Conservation (phyloP, 2,888 invertebrate species). For the Mystacides longicornis region DNA sequence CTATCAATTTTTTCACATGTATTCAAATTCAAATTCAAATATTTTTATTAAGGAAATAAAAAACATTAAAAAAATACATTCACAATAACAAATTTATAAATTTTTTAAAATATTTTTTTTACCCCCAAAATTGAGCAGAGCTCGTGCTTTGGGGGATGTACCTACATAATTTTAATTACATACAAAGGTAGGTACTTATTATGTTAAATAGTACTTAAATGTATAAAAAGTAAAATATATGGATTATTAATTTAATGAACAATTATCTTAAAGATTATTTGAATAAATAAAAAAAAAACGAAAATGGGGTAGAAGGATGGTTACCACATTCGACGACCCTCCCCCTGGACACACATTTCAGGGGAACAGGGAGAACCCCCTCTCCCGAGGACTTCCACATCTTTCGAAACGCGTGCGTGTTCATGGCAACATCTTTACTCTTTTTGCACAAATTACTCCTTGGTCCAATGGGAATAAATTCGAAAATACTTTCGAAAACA, state of each 20-base stretch:
- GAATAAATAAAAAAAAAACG: not conserved
- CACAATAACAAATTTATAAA: too few relatives aligned
- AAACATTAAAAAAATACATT: too few relatives aligned
- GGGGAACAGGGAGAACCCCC: constrained; percentile 2
- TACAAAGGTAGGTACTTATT: not conserved
- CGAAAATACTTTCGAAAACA: too few relatives aligned
- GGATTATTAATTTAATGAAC: not conserved
- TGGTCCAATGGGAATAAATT: not conserved
- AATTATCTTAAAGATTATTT: not conserved
- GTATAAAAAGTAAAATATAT: not conserved
- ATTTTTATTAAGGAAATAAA: too few relatives aligned
- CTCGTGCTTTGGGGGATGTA: too few relatives aligned
- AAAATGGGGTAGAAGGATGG: not conserved
- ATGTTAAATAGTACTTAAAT: not conserved
- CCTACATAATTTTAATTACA: too few relatives aligned
- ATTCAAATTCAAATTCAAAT: too few relatives aligned
- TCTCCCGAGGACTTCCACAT: constrained; percentile 14
- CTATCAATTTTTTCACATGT: too few relatives aligned
- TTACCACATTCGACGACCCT: constrained; percentile 4
- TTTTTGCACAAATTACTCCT: constrained; percentile 13
- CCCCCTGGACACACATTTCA: constrained; percentile 6
- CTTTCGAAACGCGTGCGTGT: constrained; percentile 25
- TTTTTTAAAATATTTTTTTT: not conserved
- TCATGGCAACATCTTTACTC: constrained; percentile 18
- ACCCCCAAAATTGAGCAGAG: too few relatives aligned